Evolutionary conservation across 1,140 invertebrate genomes (phyloP).

Genomic region (Charaxes varanes): DNA sequence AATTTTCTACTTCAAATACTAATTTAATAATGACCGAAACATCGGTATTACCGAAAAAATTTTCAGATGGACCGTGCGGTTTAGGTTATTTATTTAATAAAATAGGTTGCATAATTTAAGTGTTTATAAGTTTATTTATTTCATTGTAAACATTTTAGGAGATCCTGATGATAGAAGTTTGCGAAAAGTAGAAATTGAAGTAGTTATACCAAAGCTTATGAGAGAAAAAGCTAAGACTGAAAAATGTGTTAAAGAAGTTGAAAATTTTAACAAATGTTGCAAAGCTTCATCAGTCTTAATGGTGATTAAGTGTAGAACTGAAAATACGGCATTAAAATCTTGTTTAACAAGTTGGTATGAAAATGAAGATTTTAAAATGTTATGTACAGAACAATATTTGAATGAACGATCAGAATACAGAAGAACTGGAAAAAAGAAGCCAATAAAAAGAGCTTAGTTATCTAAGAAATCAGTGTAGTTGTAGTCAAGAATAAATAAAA

Average conservation of each 20-base stretch:
- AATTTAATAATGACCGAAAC: constrained; percentile 32
- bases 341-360: constrained; percentile 86
- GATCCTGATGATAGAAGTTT: constrained; percentile 88
- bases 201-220: constrained; percentile 90
- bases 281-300: constrained; percentile 80
- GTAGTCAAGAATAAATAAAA: constrained; percentile 41
- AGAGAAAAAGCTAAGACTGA: constrained; percentile 84
- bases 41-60: constrained; percentile 52
- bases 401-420: constrained; percentile 87
- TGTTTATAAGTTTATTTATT: constrained; percentile 9
- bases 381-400: constrained; percentile 87
- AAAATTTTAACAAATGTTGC: constrained; percentile 85
- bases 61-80: constrained; percentile 73
- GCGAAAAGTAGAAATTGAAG: constrained; percentile 88
- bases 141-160: constrained; percentile 73
- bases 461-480: constrained; percentile 6
- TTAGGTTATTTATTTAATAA: constrained; percentile 72
- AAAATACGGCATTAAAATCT: constrained; percentile 80
- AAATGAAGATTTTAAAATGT: constrained; percentile 82
- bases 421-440: constrained; percentile 83
- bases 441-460: constrained; percentile 53
- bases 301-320: constrained; percentile 82
- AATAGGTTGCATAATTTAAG: constrained; percentile 5
- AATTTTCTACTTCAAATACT: background rate
- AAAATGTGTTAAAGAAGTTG: constrained; percentile 84